Conservation (phyloP, 2,888 invertebrate species). For the Hirtodrosophila alboralis region DNA sequence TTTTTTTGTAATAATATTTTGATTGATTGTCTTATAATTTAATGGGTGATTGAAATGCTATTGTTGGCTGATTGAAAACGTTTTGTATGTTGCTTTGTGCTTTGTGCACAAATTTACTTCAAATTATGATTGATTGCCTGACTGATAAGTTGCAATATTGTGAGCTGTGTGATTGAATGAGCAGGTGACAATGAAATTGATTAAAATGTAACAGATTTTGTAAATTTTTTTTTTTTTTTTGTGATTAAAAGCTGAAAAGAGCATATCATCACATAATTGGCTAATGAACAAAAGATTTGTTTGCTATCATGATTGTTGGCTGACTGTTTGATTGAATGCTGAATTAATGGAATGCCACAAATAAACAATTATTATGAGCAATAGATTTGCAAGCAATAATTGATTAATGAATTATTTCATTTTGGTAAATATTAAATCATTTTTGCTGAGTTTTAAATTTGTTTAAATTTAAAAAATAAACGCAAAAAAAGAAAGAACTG, state of each 20-base stretch:
- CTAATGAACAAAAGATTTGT: not conserved
- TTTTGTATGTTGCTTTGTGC: not conserved
- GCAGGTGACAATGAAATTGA: not conserved
- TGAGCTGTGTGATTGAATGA: too few relatives aligned
- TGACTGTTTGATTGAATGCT: not conserved
- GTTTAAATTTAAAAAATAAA: conserved; percentile 3
- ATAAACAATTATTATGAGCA: too few relatives aligned
- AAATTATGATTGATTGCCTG: conserved; percentile 5
- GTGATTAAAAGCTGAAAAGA: conserved; percentile 3
- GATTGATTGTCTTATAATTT: conserved; percentile 45
- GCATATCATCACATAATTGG: not conserved
- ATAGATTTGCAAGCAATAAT: too few relatives aligned
- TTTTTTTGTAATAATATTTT: conserved; percentile 7
- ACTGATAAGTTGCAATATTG: too few relatives aligned
- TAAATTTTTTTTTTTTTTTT: too few relatives aligned
- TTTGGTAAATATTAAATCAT: not conserved
- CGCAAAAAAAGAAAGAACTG: too few relatives aligned
- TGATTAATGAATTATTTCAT: conserved; percentile 3
- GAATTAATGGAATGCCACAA: too few relatives aligned
- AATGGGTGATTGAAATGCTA: conserved; percentile 34
- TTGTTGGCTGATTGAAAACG: conserved; percentile 19
- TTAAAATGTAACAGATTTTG: not conserved
- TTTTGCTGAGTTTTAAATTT: conserved; percentile 5
- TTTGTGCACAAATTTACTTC: conserved; percentile 2
- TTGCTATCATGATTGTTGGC: not conserved